A percentile compares a stretch with the other conserved stretches of the same genome.
These are phyloP conservation scores for Gadopsis bispinosus DNA, from an alignment of 2,797 vertebrate genomes.

Conservation along the genomic window DNA sequence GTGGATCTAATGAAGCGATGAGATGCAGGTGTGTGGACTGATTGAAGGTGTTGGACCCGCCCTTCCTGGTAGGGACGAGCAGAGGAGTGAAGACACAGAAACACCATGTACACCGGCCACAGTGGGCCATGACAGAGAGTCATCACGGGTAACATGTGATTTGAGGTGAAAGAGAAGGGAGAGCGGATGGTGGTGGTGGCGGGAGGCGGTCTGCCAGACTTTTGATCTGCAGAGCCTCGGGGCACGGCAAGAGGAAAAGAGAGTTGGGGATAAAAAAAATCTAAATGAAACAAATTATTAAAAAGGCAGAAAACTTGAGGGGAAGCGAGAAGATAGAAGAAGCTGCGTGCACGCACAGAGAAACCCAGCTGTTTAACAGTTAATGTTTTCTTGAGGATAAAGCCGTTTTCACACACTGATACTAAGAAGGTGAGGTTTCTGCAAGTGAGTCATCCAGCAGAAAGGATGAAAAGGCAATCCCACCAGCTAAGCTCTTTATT, in stretches of 20 bases:
- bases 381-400: neutral
- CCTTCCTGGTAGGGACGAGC: too few relatives aligned
- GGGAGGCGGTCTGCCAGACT: neutral
- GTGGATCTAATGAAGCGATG: too few relatives aligned
- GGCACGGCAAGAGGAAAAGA: neutral
- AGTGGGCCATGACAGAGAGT: too few relatives aligned
- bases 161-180: neutral
- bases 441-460: neutral
- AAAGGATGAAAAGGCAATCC: neutral
- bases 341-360: neutral
- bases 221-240: constrained; percentile 14
- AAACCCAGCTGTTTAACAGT: neutral
- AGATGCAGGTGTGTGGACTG: too few relatives aligned
- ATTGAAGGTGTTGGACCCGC: too few relatives aligned
- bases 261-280: neutral
- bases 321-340: neutral
- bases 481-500: neutral
- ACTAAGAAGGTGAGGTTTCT: neutral
- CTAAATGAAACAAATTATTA: neutral
- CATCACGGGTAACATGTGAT: constrained; percentile 9
- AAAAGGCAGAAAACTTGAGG: constrained; percentile 5
- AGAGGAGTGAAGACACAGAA: too few relatives aligned
- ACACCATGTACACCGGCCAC: too few relatives aligned
- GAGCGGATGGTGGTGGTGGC: neutral
- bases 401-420: neutral